Base-by-base conservation (phyloP, 2,888 invertebrate species). In the Slavum lentiscoides region DNA sequence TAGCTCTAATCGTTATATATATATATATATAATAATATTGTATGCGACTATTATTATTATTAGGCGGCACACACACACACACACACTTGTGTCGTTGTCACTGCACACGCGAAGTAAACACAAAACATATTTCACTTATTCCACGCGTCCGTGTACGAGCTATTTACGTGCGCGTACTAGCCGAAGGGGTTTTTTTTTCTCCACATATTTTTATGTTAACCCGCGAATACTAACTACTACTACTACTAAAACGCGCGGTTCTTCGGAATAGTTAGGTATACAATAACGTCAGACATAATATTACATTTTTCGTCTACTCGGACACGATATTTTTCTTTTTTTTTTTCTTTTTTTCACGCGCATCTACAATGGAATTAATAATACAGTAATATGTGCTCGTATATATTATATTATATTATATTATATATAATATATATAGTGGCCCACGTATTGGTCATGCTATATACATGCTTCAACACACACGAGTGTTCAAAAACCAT, bases 391-490 rank as follows among this genome's bases (percentile, higher is more conserved):
- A 30, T 66, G 64, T 64, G 53, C 62, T 74, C 53, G 17, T 62
- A 73, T 17, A 67, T 39, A n/a, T n/a, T n/a, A n/a, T n/a, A n/a
- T n/a, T n/a, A n/a, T n/a, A n/a, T n/a, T n/a, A n/a, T n/a, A n/a
- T n/a, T n/a, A n/a, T n/a, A n/a, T n/a, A n/a, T n/a, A n/a, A n/a
- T n/a, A 30, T 30, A 30, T 30, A 30, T 30, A 2, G 30, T 58
- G 49, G 68, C 59, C 68, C 68, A 59, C 23, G 30, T 37, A 43
- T 68, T 68, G 49, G 76, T 68, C 68, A 76, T 76, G 68, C 68
- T 59, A 59, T 68, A 37, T 68, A 37, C 59, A 68, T 76, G 76
- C 59, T 76, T 76, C 76, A 76, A 68, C 58, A 68, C 76, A 76
- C 68, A 59, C 43, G 67, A 30, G 55, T 59, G 68, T 23, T 58